Evolutionary conservation across 2,888 invertebrate genomes (phyloP), one percentile per base, ranked within the genome.

Genomic region (Cephus runcator): DNA sequence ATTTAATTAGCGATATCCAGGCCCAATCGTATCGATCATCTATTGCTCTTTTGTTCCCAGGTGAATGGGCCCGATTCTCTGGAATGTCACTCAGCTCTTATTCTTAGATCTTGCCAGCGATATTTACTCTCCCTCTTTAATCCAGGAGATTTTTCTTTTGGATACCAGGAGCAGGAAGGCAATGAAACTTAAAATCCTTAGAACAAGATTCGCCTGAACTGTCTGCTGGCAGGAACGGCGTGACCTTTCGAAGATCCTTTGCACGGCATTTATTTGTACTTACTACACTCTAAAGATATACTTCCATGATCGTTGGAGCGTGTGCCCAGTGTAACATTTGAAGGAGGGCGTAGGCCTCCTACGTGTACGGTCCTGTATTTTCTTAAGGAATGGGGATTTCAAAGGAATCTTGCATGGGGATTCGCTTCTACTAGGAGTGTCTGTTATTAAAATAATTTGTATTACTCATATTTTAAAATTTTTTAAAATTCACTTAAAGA

Each of bases 281-380:
- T 56, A 56, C 9, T 82, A 81, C 81, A 78, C 78, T 75, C 83
- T 78, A 69, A 83, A 85, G 71, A 31, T 84, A 31, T 84, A 81
- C 85, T 83, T 85, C 83, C 82, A 82, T 82, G 83, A 80, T 83
- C 82, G 76, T 77, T 80, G 81, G 87, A 90, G 87, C 90, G 90
- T 90, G 90, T 88, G 90, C 90, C 88, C 80, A 84, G 85, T 86
- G 89, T 90, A 90, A 90, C 90, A 90, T 90, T 90, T 90, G 83
- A 84, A 84, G 82, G 85, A 86, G 86, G 88, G 87, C 88, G 88
- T 88, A 88, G 85, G 83, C 84, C 82, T 78, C 56, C 56, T 56
- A 56, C 56, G 9, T 56, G 23, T 23, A 56, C 56, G 56, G 56
- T 9, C 56, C 56, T 56, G 56, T 23, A 56, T 56, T 56, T 56